Conservation (phyloP, 2,888 invertebrate genomes). For the Gasteruption jaculator region DNA sequence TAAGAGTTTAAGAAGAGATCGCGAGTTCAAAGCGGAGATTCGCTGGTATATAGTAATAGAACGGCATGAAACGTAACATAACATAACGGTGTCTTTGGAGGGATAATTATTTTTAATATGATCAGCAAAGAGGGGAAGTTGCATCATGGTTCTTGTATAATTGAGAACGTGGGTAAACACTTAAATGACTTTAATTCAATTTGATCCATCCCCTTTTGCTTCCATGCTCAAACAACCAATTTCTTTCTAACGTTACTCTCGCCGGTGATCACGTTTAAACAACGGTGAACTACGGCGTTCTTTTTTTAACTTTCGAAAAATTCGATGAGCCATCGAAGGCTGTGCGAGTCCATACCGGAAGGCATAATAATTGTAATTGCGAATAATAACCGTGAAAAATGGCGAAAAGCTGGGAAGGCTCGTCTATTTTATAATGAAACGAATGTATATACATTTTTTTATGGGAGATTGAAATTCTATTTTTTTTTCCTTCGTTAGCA, state of each 20-base stretch:
- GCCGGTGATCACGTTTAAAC: conserved; percentile 27
- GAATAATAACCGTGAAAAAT: too few species aligned
- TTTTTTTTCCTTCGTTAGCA: too few species aligned
- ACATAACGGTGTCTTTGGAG: too few species aligned
- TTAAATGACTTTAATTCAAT: conserved; percentile 46
- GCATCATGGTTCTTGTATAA: conserved; percentile 46
- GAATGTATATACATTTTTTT: too few species aligned
- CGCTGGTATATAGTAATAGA: conserved; percentile 20
- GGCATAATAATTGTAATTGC: too few species aligned
- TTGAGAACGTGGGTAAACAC: conserved; percentile 48
- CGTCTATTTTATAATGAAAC: too few species aligned
- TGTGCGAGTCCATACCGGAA: neutral
- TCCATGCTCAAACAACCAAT: neutral
- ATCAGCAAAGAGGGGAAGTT: conserved; percentile 43
- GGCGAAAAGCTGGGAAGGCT: too few species aligned
- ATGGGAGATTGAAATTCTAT: too few species aligned
- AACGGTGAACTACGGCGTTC: too few species aligned
- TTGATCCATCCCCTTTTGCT: conserved; percentile 28
- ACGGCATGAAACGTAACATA: conserved; percentile 38
- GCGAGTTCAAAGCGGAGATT: conserved; percentile 19
- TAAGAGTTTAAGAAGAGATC: conserved; percentile 17
- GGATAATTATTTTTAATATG: conserved; percentile 48
- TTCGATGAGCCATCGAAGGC: neutral
- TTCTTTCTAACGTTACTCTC: conserved; percentile 20
- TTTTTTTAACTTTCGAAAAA: too few species aligned